Percentiles rank a stretch among this genome's conserved stretches.
phyloP scores from a whole-genome alignment of 1,140 invertebrate genomes.

The Drosophila sturtevanti region DNA sequence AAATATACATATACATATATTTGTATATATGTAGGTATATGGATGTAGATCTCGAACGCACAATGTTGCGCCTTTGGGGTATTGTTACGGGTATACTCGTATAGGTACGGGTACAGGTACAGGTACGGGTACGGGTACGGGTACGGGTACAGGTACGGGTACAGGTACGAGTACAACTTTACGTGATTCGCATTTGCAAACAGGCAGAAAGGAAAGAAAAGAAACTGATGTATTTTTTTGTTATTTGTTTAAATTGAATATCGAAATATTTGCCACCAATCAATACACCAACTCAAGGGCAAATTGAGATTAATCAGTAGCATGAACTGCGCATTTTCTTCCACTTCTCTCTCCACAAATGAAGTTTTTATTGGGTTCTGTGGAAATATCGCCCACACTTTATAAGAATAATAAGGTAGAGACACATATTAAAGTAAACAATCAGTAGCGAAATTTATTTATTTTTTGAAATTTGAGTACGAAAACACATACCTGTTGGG shows the following conservation, averaged over 20 bases:
- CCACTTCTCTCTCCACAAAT: background rate
- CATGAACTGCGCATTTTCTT: too few species aligned
- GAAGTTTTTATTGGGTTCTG: background rate
- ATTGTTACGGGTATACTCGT: background rate
- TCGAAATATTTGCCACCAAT: constrained; percentile 1
- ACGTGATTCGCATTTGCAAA: constrained; percentile 59
- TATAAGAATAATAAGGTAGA: background rate
- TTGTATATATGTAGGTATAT: constrained; percentile 1
- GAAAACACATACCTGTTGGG: background rate
- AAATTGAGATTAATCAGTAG: background rate
- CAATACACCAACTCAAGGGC: constrained; percentile 5
- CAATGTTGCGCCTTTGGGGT: constrained; percentile 34
- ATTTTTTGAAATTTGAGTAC: background rate
- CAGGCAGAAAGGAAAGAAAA: constrained; percentile 25
- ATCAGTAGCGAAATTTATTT: background rate
- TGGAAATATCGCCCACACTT: background rate
- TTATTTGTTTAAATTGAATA: background rate
- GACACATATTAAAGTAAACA: background rate
- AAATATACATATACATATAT: background rate
- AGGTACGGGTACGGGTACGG: background rate
- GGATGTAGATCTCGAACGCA: constrained; percentile 56
- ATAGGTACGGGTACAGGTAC: too few species aligned
- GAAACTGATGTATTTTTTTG: constrained; percentile 12
- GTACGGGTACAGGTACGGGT: background rate
- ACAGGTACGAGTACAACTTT: constrained; percentile 19